A percentile compares a stretch with the other conserved stretches of the same genome.
Conservation (phyloP, 2,888 invertebrate genomes). For the Drosophila percnosoma region DNA sequence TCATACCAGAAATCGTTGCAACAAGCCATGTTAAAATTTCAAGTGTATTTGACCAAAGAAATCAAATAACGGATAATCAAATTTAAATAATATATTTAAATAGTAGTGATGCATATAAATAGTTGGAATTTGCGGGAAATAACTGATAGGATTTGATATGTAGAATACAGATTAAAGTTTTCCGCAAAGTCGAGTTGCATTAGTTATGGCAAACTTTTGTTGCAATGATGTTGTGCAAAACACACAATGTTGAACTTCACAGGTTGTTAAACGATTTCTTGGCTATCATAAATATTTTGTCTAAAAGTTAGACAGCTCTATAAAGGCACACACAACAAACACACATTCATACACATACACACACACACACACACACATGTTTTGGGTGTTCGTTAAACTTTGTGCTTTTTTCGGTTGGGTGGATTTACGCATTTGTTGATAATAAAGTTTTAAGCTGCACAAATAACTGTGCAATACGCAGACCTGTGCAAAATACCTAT, state of each 20-base stretch:
- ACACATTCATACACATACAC: not conserved
- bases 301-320: conserved; percentile 70
- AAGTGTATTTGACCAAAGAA: not conserved
- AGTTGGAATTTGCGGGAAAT: not conserved
- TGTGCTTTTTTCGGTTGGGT: conserved; percentile 62
- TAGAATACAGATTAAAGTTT: not conserved
- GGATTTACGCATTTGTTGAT: conserved; percentile 79
- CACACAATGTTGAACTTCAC: conserved; percentile 38
- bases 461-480: conserved; percentile 62
- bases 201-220: conserved; percentile 22
- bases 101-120: too few relatives aligned
- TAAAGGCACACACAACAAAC: conserved; percentile 30
- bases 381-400: conserved; percentile 58
- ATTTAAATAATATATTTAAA: not conserved
- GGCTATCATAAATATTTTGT: conserved; percentile 74
- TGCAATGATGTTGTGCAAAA: conserved; percentile 1
- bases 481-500: conserved; percentile 22
- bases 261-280: conserved; percentile 70
- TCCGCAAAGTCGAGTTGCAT: conserved; percentile 10
- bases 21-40: not conserved
- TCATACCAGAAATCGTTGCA: not conserved
- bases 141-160: not conserved
- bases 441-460: conserved; percentile 75
- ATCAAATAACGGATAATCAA: not conserved
- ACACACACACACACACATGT: conserved; percentile 12